Evolutionary conservation across 2,888 invertebrate genomes (phyloP).

Genomic region (Gandaritis pyraliata): DNA sequence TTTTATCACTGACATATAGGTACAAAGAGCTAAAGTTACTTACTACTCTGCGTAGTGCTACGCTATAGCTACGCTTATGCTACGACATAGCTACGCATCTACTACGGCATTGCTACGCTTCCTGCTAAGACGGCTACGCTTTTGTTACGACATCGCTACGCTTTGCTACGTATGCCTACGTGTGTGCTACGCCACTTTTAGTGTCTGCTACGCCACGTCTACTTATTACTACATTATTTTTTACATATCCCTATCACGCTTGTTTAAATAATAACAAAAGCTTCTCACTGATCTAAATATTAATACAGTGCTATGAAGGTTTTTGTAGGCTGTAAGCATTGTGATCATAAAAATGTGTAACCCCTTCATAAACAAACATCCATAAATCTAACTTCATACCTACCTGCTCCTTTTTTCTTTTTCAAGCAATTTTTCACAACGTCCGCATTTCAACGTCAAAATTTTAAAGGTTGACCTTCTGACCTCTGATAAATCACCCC

Average conservation of each 20-base stretch:
- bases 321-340: background rate
- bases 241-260: background rate
- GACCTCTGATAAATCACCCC: constrained; percentile 44
- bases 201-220: no score
- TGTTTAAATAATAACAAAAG: background rate
- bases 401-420: constrained; percentile 31
- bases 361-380: constrained; percentile 26
- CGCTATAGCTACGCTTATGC: background rate
- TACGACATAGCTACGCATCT: background rate
- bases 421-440: constrained; percentile 46
- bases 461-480: constrained; percentile 46
- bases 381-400: constrained; percentile 36
- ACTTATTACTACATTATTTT: no score
- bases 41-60: background rate
- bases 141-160: no score
- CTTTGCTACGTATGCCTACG: no score
- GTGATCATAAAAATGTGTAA: constrained; percentile 20
- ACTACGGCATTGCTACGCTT: background rate
- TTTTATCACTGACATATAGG: no score
- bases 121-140: no score
- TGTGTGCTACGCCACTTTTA: no score
- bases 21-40: no score
- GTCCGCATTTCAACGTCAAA: constrained; percentile 45
- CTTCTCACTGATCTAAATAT: background rate
- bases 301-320: background rate